Percentiles rank a stretch among this genome's conserved stretches.
These are phyloP conservation scores for Acronicta leporina DNA, from an alignment of 2,888 invertebrate species.

Conservation along the genomic window DNA sequence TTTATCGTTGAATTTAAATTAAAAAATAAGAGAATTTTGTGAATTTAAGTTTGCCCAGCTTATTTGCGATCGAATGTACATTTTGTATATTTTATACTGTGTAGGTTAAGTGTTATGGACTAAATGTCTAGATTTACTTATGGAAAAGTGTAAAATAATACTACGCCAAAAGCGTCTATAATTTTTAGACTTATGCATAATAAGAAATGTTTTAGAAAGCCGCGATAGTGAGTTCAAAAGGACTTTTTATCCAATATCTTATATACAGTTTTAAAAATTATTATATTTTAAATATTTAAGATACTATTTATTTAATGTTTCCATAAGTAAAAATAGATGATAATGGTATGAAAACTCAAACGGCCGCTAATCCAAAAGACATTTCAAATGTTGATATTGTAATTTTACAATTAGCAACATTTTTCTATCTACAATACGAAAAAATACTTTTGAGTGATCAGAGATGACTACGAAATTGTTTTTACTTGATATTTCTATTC, in stretches of 20 bases:
- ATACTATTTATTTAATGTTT: slow-evolving; percentile 18
- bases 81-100: slow-evolving; percentile 68
- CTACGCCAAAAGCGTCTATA: background rate
- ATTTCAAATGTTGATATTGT: slow-evolving; percentile 39
- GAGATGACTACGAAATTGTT: slow-evolving; percentile 29
- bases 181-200: slow-evolving; percentile 39
- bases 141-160: slow-evolving; percentile 16
- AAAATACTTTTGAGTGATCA: slow-evolving; percentile 32
- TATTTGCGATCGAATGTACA: slow-evolving; percentile 62
- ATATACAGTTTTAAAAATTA: slow-evolving; percentile 2
- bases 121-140: slow-evolving; percentile 47
- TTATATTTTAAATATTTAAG: too few species aligned
- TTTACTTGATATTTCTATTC: slow-evolving; percentile 39
- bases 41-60: slow-evolving; percentile 49
- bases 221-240: background rate
- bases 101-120: slow-evolving; percentile 57
- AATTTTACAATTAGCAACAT: slow-evolving; percentile 35
- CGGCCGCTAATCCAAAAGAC: slow-evolving; percentile 52
- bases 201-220: slow-evolving; percentile 13
- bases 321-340: slow-evolving; percentile 48
- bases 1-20: slow-evolving; percentile 46
- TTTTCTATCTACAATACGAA: slow-evolving; percentile 13
- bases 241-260: slow-evolving; percentile 14
- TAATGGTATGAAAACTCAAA: slow-evolving; percentile 40
- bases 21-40: slow-evolving; percentile 45